Evolutionary conservation across 30 jellyfish, hydroid and myxozoan genomes (phyloP).

Genomic region (Clytia hemisphaerica): DNA sequence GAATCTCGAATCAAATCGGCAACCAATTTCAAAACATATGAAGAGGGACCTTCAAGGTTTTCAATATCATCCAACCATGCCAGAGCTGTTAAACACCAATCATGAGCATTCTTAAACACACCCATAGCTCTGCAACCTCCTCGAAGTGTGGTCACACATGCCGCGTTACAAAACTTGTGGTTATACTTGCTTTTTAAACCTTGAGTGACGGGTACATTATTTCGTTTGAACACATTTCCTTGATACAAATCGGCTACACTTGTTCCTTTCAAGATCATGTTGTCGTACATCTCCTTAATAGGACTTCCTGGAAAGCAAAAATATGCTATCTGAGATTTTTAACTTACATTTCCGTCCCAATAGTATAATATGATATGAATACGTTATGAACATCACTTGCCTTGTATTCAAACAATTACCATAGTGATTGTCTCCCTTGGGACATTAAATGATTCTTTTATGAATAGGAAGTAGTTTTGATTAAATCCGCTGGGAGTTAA

Average conservation of each 20-base stretch:
- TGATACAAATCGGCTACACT: constrained; percentile 23
- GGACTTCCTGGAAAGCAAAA: background rate
- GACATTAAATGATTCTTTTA: too few relatives aligned
- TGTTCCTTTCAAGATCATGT: constrained; percentile 10
- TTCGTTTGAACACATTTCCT: background rate
- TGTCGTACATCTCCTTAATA: constrained; percentile 2
- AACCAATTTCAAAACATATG: constrained; percentile 18
- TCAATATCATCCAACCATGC: background rate
- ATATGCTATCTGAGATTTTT: too few relatives aligned
- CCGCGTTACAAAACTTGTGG: background rate
- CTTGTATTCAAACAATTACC: too few relatives aligned
- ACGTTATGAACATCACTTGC: too few relatives aligned
- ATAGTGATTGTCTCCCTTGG: too few relatives aligned
- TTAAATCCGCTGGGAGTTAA: too few relatives aligned
- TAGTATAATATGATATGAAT: too few relatives aligned
- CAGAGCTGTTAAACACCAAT: constrained; percentile 20
- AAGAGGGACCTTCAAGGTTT: constrained; percentile 15
- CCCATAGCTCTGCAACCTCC: background rate
- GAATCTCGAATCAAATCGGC: too few relatives aligned
- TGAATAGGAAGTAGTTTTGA: too few relatives aligned
- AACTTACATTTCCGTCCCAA: too few relatives aligned
- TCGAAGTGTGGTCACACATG: background rate
- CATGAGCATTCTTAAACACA: background rate
- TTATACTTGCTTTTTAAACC: constrained; percentile 1
- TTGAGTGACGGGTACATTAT: background rate